Evolutionary conservation across 1,140 invertebrate species (phyloP).

Genomic region (Bombus cullumanus): DNA sequence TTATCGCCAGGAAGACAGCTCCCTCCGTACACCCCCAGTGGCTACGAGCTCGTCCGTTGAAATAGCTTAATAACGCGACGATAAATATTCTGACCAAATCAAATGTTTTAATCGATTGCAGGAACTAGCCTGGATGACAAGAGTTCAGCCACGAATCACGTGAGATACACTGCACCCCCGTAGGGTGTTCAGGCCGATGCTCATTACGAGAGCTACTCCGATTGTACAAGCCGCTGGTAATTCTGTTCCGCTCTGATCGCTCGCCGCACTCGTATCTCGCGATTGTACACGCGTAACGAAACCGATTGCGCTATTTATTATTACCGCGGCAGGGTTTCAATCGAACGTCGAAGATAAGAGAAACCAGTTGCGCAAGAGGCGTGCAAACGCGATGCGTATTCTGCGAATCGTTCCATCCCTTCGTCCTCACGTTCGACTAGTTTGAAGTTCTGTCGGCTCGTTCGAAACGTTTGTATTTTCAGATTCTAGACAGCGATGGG

Average conservation of each 20-base stretch:
- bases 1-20: conserved; percentile 42
- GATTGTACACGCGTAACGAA: conserved; percentile 16
- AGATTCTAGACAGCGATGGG: not conserved
- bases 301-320: conserved; percentile 48
- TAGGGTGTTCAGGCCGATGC: conserved; percentile 34
- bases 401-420: not conserved
- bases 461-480: not conserved
- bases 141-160: conserved; percentile 46
- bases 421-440: not conserved
- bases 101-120: conserved; percentile 53
- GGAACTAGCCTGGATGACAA: conserved; percentile 38
- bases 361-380: not conserved
- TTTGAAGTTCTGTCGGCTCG: not conserved
- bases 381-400: too few relatives aligned
- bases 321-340: conserved; percentile 15
- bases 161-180: conserved; percentile 34
- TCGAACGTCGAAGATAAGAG: conserved; percentile 20
- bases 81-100: conserved; percentile 43
- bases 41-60: conserved; percentile 9
- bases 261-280: conserved; percentile 2
- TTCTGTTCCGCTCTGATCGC: conserved; percentile 9
- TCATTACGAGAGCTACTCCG: conserved; percentile 49
- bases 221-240: conserved; percentile 21
- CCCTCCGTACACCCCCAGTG: conserved; percentile 2
- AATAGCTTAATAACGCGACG: conserved; percentile 50